Evolutionary conservation across 2,113 vertebrate species (phyloP), one percentile per base, ranked within the genome.

Genomic region (Erythrocercus mccallii): DNA sequence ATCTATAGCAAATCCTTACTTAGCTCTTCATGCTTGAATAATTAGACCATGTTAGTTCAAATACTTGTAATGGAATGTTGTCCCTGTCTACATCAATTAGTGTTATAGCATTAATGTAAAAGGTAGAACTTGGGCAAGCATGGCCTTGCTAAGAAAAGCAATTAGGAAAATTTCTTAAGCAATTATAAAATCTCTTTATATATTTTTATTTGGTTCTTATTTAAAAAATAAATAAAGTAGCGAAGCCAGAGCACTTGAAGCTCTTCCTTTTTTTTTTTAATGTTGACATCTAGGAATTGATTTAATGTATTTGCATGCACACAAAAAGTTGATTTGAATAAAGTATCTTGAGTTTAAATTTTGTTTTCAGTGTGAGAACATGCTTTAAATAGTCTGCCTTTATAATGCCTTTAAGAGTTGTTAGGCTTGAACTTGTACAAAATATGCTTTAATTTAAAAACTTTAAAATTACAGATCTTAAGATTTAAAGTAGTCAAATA

Each of bases 61-160:
- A 81, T 86, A 81, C 58, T 95, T 91, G 74, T 66, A 89, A 70
- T 81, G 95, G 96, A 97, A 96, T 95, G 93, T 71, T 81, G 77
- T 85, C 62, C 60, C 74, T 92, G 85, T 93, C 92, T 18, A 22
- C 88, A 80, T 81, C 56, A 71, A 90, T 97, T 92, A 94, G 82
- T 48, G 83, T 94, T 93, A 68, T 1, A 2, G 24, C 30, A 18
- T 53, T 90, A 83, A 88, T 66, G 61, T 53, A 47, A 83, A 94
- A 83, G 88, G 70, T 37, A 47, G 38, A 64, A 81, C 20, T 81
- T 90, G 44, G 83, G 57, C 80, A 92, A 74, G 64, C 48, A 18
- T 42, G 48, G 82, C 40, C 88, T 90, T 90, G 86, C 64, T 81
- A 88, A 58, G 31, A 72, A 86, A 68, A 94, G 53, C 69, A 83